Evolutionary conservation across 2,113 vertebrate species (phyloP), one percentile per base, ranked within the genome.

Genomic region (Electrona antarctica): DNA sequence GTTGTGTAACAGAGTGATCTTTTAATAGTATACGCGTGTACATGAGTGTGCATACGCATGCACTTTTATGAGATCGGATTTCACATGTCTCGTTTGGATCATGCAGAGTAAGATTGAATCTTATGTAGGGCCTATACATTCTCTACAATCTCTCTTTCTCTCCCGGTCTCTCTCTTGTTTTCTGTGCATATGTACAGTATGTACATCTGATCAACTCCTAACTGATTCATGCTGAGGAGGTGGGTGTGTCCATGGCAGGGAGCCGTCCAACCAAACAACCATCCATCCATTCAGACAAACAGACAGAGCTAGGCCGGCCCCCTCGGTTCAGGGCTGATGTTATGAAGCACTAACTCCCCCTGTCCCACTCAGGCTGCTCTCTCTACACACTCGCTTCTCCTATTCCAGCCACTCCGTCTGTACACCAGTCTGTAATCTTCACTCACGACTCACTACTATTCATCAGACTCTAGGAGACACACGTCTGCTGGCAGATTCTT

Each of bases 321-420:
- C 33, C 33, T 41, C 33, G 33, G 33, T 6, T 41, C 33, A 41
- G 33, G 33, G 33, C 78, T 79, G 76, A 84, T 87, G 87, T 85
- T 71, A 63, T 78, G 76, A 83, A 78, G 69, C 83, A 33, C 82
- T 45, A 76, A 71, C 78, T 79, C 72, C 74, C 85, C 72, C 74
- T 84, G 83, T 90, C 87, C 88, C 77, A 82, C 90, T 90, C 87
- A 84, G 88, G 90, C 90, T 89, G 82, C 83, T 80, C 82, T 83
- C 78, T 85, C 78, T 63, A 29, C 77, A 75, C 72, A 77, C 65
- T 60, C 48, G 48, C 73, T 79, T 83, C 86, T 88, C 76, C 85
- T 63, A 78, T 80, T 88, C 82, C 84, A 81, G 76, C 59, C 81
- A 45, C 78, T 67, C 84, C 79, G 87, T 67, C 87, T 85, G 82